Evolutionary conservation across 2,113 vertebrate species (phyloP).

Genomic region (Otocyon megalotis): DNA sequence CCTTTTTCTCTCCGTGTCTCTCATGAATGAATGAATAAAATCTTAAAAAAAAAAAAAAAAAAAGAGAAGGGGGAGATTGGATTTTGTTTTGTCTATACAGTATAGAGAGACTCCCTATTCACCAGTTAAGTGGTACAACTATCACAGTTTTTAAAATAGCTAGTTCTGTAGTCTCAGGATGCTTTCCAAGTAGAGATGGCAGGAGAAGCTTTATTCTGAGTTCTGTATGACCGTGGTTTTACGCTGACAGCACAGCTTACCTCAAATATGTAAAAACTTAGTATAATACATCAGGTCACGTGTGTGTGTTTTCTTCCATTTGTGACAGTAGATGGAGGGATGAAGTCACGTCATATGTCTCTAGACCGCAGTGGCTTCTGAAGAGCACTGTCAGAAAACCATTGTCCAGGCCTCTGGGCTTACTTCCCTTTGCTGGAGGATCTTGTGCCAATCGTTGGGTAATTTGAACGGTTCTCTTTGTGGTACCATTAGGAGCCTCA

Average conservation of each 20-base stretch:
- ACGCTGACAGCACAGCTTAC: neutral
- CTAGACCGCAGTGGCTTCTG: neutral
- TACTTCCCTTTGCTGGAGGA: neutral
- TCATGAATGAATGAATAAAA: too few relatives aligned
- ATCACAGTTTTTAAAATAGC: neutral
- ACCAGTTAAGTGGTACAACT: too few relatives aligned
- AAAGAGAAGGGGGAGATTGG: neutral
- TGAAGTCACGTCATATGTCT: neutral
- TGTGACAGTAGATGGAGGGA: neutral
- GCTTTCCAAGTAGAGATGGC: neutral
- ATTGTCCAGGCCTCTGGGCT: neutral
- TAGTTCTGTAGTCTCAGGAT: neutral
- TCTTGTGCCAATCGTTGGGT: neutral
- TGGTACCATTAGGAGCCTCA: constrained; percentile 38
- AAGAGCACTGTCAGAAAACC: neutral
- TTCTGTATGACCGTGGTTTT: neutral
- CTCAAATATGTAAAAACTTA: neutral
- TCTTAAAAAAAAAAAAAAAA: too few relatives aligned
- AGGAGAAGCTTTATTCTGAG: neutral
- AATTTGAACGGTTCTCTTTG: constrained; percentile 69
- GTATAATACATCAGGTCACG: neutral
- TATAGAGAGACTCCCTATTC: neutral
- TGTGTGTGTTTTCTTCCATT: neutral
- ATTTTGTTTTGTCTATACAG: neutral
- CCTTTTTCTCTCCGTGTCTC: too few relatives aligned